A percentile compares a stretch with the other conserved stretches of the same genome.
These are phyloP conservation scores for Volucella bombylans DNA, from an alignment of 2,888 invertebrate genomes.

Conservation along the genomic window DNA sequence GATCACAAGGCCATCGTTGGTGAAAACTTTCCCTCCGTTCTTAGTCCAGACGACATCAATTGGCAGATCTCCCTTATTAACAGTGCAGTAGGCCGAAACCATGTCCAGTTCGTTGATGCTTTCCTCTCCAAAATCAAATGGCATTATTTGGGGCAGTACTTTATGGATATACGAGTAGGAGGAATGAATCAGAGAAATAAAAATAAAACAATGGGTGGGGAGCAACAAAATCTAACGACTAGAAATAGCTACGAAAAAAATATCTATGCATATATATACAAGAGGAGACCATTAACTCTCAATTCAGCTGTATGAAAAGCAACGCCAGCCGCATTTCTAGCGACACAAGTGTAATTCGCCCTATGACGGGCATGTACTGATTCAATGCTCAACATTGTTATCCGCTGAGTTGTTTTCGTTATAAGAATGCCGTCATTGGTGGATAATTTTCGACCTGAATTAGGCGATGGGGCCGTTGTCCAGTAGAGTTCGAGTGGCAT, in stretches of 20 bases:
- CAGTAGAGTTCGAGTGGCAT: conserved; percentile 89
- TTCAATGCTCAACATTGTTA: conserved; percentile 87
- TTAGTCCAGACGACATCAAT: conserved; percentile 89
- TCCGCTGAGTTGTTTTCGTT: conserved; percentile 85
- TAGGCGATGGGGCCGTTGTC: conserved; percentile 83
- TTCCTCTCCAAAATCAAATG: conserved; percentile 88
- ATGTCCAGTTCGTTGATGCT: conserved; percentile 87
- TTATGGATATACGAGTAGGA: conserved; percentile 55
- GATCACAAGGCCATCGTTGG: conserved; percentile 84
- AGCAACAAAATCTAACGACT: conserved; percentile 57
- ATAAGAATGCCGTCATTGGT: conserved; percentile 85
- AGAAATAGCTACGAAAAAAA: conserved; percentile 45
- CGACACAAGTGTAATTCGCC: conserved; percentile 90
- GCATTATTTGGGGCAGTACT: conserved; percentile 89
- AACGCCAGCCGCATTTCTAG: conserved; percentile 87
- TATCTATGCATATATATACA: conserved; percentile 71
- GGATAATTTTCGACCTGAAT: conserved; percentile 84
- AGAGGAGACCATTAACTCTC: conserved; percentile 87
- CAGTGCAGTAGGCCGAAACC: conserved; percentile 88
- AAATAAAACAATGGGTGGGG: conserved; percentile 41
- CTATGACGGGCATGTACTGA: conserved; percentile 87
- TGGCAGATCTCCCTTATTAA: conserved; percentile 90
- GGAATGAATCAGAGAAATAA: conserved; percentile 43
- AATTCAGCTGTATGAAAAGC: conserved; percentile 87
- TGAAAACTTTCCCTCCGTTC: conserved; percentile 83